These are phyloP conservation scores for Euthynnus affinis DNA, from an alignment of 2,797 vertebrate species.

Conservation along the genomic window DNA sequence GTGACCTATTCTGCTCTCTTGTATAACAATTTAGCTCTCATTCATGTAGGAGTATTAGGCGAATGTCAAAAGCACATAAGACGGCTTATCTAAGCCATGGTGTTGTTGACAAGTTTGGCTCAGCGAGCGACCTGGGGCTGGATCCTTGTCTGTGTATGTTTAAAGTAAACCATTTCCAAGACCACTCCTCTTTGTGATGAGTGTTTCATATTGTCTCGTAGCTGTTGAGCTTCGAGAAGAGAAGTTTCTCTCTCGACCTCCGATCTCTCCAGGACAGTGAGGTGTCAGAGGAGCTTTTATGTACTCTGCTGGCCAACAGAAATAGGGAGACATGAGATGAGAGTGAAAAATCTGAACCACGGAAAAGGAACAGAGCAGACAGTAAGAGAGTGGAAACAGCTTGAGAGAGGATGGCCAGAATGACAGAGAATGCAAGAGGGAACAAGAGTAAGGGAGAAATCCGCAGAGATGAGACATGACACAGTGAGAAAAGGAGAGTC, in stretches of 20 bases:
- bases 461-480: conserved; percentile 54
- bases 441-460: conserved; percentile 41
- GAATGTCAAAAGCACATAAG: conserved; percentile 59
- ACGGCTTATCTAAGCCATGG: conserved; percentile 68
- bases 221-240: conserved; percentile 68
- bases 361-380: conserved; percentile 44
- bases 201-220: conserved; percentile 81
- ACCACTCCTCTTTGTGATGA: conserved; percentile 72
- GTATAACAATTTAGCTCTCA: conserved; percentile 48
- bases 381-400: conserved; percentile 47
- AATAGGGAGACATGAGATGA: conserved; percentile 57
- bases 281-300: conserved; percentile 71
- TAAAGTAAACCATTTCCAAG: conserved; percentile 74
- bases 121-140: conserved; percentile 37
- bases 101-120: conserved; percentile 77
- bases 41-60: conserved; percentile 55
- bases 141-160: conserved; percentile 69
- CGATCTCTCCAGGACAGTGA: conserved; percentile 65
- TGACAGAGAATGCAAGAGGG: conserved; percentile 42
- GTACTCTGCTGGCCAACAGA: conserved; percentile 58
- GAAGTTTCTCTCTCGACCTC: conserved; percentile 56
- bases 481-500: conserved; percentile 49
- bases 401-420: conserved; percentile 37
- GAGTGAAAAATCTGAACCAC: conserved; percentile 47
- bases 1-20: conserved; percentile 49